These are phyloP conservation scores for Agapornis roseicollis DNA, from an alignment of 2,113 vertebrate genomes.

Conservation along the genomic window DNA sequence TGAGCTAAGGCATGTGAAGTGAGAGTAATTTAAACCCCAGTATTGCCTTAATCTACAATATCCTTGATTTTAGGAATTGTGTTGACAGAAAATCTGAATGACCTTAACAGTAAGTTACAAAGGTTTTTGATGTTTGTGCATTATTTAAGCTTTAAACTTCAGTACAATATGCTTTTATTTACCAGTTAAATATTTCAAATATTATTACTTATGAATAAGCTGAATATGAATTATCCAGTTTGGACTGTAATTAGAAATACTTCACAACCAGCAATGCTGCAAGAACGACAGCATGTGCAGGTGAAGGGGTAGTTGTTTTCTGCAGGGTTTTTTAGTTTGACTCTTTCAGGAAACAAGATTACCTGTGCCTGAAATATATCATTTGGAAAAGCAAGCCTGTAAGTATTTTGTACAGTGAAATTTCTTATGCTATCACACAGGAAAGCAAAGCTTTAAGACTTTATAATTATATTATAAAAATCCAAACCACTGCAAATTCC, in stretches of 20 bases:
- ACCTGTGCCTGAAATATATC: neutral
- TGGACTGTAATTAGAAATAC: neutral
- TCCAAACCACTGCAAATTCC: neutral
- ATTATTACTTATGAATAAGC: neutral
- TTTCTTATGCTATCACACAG: neutral
- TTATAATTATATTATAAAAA: neutral
- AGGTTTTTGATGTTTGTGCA: neutral
- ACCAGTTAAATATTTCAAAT: neutral
- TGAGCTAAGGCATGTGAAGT: neutral
- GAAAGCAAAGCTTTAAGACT: neutral
- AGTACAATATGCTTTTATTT: neutral
- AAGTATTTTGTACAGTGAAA: neutral
- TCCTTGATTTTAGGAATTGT: neutral
- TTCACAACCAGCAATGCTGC: neutral
- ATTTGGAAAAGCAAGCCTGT: neutral
- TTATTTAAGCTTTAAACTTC: constrained; percentile 3
- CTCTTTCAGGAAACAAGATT: neutral
- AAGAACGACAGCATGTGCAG: neutral
- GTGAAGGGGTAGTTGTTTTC: neutral
- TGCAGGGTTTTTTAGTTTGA: neutral
- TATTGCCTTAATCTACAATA: neutral
- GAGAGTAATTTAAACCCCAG: neutral
- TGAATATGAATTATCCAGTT: neutral
- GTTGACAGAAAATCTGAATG: neutral
- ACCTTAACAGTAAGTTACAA: neutral